A percentile compares a stretch with the other conserved stretches of the same genome.
Evolutionary conservation across 2,888 invertebrate species (phyloP).

Genomic region (Epistrophella euchroma): DNA sequence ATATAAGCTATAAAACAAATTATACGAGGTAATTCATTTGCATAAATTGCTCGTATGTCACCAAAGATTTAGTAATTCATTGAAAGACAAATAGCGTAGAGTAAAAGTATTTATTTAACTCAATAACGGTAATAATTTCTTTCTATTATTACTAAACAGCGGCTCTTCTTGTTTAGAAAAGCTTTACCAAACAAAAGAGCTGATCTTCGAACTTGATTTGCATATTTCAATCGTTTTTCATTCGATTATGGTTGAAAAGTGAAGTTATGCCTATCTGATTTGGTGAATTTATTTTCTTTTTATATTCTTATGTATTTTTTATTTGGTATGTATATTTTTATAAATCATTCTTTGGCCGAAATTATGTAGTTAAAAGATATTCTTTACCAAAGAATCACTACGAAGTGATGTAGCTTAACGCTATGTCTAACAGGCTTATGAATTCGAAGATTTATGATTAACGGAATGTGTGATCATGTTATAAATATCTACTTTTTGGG

Average conservation of each 20-base stretch:
- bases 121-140: constrained; percentile 60
- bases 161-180: background rate
- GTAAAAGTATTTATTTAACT: constrained; percentile 24
- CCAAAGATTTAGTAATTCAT: constrained; percentile 53
- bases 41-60: constrained; percentile 70
- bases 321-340: background rate
- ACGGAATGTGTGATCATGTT: background rate
- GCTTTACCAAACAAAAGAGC: constrained; percentile 52
- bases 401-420: background rate
- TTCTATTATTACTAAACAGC: background rate
- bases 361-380: background rate
- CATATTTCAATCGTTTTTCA: constrained; percentile 44
- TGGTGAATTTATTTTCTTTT: constrained; percentile 38
- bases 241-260: constrained; percentile 18
- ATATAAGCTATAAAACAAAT: constrained; percentile 28
- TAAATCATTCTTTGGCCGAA: constrained; percentile 4
- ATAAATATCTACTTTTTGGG: background rate
- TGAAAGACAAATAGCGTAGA: constrained; percentile 27
- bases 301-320: background rate
- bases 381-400: background rate
- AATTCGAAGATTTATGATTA: background rate
- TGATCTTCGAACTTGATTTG: constrained; percentile 51
- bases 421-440: background rate
- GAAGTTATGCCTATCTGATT: constrained; percentile 30
- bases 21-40: constrained; percentile 45